These are phyloP conservation scores for Theonella swinhoei DNA, from an alignment of 37 sponge, comb jelly and placozoan genomes.

Conservation along the genomic window DNA sequence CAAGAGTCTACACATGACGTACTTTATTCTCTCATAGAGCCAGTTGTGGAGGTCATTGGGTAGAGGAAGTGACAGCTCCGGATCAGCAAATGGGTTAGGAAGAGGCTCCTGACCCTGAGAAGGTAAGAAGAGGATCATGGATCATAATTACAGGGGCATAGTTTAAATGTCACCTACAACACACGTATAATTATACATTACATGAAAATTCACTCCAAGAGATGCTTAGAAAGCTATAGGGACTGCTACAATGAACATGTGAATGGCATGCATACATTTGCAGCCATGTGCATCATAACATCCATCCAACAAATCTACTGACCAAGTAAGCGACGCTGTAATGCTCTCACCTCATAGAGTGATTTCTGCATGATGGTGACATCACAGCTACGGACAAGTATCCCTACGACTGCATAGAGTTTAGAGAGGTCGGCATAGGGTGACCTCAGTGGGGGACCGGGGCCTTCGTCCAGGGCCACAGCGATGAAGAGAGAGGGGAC, in stretches of 20 bases:
- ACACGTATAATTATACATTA: not conserved
- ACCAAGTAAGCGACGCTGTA: not conserved
- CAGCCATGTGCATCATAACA: not conserved
- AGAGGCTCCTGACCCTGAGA: conserved; percentile 38
- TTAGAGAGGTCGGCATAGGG: conserved; percentile 81
- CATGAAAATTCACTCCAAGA: not conserved
- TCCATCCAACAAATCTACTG: not conserved
- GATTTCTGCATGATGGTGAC: conserved; percentile 62
- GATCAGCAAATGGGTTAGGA: conserved; percentile 72
- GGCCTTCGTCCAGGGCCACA: conserved; percentile 87
- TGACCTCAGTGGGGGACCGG: conserved; percentile 82
- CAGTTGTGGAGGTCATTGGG: conserved; percentile 68
- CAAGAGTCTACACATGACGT: not conserved
- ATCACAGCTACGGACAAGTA: conserved; percentile 84
- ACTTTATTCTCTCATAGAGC: conserved; percentile 76
- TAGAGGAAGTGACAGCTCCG: conserved; percentile 55
- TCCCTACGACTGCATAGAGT: conserved; percentile 78
- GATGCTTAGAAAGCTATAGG: too few species aligned
- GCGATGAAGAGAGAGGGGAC: conserved; percentile 88
- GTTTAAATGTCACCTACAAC: not conserved
- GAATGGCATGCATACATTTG: not conserved
- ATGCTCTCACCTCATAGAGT: conserved; percentile 23
- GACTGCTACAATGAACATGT: not conserved
- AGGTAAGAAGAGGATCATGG: not conserved
- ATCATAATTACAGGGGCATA: not conserved